Conservation (phyloP, 1,140 invertebrate genomes). For the Xylocopa sonorina region DNA sequence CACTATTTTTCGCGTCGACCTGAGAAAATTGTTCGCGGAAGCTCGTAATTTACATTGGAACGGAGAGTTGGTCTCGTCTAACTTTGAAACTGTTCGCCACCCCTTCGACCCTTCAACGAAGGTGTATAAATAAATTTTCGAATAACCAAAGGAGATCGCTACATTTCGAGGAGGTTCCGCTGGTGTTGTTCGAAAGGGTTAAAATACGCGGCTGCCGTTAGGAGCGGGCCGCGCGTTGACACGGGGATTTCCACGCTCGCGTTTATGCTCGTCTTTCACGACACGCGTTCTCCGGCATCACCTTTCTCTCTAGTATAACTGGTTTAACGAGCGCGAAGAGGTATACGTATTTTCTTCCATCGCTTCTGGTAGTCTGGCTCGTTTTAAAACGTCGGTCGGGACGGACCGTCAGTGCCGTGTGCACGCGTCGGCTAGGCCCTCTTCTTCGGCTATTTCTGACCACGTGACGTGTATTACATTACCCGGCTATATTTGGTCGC, state of each 20-base stretch:
- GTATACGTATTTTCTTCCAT: constrained; percentile 54
- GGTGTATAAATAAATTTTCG: too few relatives aligned
- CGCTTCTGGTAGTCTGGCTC: constrained; percentile 37
- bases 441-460: constrained; percentile 79
- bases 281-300: constrained; percentile 35
- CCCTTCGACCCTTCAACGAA: too few relatives aligned
- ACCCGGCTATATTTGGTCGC: constrained; percentile 80
- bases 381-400: constrained; percentile 48
- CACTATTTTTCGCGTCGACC: too few relatives aligned
- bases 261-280: constrained; percentile 24
- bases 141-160: too few relatives aligned
- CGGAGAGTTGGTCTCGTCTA: too few relatives aligned
- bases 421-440: constrained; percentile 74
- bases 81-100: too few relatives aligned
- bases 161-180: too few relatives aligned
- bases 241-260: neutral
- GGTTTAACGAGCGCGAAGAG: constrained; percentile 56
- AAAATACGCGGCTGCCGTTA: too few relatives aligned
- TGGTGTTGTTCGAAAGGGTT: too few relatives aligned
- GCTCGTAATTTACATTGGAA: too few relatives aligned
- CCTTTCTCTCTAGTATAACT: constrained; percentile 51
- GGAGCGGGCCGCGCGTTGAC: neutral
- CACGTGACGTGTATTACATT: constrained; percentile 81
- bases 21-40: too few relatives aligned
- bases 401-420: constrained; percentile 74